Conservation (phyloP, 2,888 invertebrate genomes). For the Rugalucina vietnamica region DNA sequence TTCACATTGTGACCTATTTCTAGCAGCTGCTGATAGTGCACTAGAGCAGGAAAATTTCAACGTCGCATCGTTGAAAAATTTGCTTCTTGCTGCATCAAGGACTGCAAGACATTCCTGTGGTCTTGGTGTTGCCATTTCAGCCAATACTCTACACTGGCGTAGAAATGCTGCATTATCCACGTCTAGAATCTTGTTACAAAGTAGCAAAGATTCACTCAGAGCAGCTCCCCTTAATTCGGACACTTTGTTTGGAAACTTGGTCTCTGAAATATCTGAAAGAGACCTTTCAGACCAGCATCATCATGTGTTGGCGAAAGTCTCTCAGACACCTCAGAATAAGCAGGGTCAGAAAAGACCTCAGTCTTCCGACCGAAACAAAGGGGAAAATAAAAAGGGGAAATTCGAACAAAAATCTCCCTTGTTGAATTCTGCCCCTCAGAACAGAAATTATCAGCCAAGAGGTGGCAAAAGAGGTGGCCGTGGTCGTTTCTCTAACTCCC, state of each 20-base stretch:
- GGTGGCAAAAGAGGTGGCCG: background rate
- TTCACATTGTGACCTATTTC: background rate
- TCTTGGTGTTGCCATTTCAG: background rate
- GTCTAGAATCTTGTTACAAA: background rate
- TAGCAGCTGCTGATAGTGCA: background rate
- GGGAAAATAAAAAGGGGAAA: background rate
- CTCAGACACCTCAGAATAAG: too few relatives aligned
- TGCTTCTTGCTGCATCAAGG: background rate
- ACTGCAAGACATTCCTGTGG: background rate
- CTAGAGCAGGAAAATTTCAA: background rate
- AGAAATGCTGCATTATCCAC: background rate
- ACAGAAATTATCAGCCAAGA: background rate
- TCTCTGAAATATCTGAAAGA: background rate
- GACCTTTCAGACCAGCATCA: background rate
- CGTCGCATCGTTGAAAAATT: background rate
- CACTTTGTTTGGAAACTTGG: background rate
- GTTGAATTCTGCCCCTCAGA: background rate
- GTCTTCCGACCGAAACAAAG: background rate
- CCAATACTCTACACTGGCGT: background rate
- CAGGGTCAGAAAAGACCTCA: background rate
- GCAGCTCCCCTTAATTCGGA: background rate
- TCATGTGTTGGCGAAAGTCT: too few relatives aligned
- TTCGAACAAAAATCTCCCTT: background rate
- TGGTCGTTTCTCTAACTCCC: background rate
- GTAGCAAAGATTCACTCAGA: background rate